These are phyloP conservation scores for Hirundo rustica DNA, from an alignment of 2,797 vertebrate species.

Conservation along the genomic window DNA sequence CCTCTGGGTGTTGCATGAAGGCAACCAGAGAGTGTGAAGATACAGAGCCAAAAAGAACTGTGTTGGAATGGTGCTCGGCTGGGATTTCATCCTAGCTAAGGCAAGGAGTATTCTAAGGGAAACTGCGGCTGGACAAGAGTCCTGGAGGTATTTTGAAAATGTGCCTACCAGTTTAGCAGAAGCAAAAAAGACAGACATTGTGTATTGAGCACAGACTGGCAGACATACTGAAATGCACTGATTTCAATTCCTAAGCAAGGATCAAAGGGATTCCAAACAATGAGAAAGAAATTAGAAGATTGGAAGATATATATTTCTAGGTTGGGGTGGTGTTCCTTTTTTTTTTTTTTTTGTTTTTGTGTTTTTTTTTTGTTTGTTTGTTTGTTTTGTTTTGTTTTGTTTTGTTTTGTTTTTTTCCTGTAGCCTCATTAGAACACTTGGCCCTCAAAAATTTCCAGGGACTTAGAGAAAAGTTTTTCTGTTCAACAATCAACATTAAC, in stretches of 20 bases:
- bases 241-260: background rate
- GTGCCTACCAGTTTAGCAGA: background rate
- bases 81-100: background rate
- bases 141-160: background rate
- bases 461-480: background rate
- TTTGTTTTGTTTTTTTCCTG: background rate
- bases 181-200: background rate
- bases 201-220: background rate
- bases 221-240: background rate
- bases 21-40: background rate
- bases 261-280: background rate
- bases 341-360: background rate
- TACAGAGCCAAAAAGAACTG: background rate
- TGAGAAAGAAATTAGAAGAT: background rate
- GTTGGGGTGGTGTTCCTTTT: no score
- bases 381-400: no score
- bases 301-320: background rate
- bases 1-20: background rate
- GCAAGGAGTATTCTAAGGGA: background rate
- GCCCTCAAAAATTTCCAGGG: background rate
- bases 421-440: background rate
- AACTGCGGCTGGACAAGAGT: background rate
- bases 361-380: no score
- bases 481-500: background rate
- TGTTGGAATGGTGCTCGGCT: background rate